phyloP scores from a whole-genome alignment of 2,113 vertebrate species.

The Thinocorus orbignyianus region DNA sequence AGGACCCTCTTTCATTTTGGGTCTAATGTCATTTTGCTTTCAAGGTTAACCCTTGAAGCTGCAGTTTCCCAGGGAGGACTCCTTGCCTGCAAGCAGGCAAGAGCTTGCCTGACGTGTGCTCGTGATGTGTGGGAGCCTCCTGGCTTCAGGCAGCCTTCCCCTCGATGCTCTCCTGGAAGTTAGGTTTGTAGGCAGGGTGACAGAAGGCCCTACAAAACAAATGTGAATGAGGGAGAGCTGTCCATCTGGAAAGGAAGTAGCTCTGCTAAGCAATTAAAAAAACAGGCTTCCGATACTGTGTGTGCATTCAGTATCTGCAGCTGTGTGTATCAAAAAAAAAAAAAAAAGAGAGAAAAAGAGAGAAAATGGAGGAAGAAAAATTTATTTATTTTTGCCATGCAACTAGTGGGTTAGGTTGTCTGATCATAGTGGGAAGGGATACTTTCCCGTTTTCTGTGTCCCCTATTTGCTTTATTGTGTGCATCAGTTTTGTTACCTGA shows the following conservation, averaged over 20 bases:
- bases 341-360: neutral
- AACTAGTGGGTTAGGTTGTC: neutral
- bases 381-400: neutral
- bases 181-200: neutral
- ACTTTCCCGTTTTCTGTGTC: neutral
- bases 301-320: neutral
- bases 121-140: neutral
- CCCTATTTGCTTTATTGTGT: neutral
- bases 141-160: neutral
- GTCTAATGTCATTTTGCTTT: neutral
- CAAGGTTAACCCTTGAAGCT: neutral
- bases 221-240: neutral
- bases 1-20: neutral
- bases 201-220: neutral
- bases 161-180: fast-evolving
- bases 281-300: neutral
- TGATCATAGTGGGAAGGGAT: neutral
- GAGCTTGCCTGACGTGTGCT: fast-evolving
- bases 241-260: neutral
- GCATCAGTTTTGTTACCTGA: neutral
- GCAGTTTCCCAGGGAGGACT: neutral
- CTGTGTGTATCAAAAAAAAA: neutral
- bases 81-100: neutral
- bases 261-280: neutral
- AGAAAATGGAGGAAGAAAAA: neutral